Evolutionary conservation across 2,797 vertebrate genomes (phyloP).

Genomic region (Anabas testudineus): DNA sequence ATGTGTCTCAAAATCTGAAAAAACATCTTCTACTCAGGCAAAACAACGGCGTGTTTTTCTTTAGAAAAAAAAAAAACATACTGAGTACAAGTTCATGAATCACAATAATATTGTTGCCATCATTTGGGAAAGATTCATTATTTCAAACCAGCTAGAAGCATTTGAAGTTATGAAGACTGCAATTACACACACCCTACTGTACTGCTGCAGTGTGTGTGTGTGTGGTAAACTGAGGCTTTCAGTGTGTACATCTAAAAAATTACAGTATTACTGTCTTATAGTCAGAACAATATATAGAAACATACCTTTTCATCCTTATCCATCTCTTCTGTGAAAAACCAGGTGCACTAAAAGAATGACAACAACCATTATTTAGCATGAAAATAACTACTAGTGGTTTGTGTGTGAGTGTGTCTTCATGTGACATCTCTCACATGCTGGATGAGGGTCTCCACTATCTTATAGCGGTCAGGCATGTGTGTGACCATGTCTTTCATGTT

Average conservation of each 20-base stretch:
- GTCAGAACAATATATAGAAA: background rate
- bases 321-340: slow-evolving; percentile 95
- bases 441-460: slow-evolving; percentile 97
- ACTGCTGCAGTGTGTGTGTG: too few relatives aligned
- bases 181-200: too few relatives aligned
- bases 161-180: too few relatives aligned
- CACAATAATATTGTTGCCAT: too few relatives aligned
- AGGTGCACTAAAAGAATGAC: slow-evolving; percentile 83
- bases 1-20: too few relatives aligned
- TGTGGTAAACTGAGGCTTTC: background rate
- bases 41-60: too few relatives aligned
- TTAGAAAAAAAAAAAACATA: too few relatives aligned
- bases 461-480: slow-evolving; percentile 99
- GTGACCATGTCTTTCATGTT: slow-evolving; percentile 99
- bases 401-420: background rate
- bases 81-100: too few relatives aligned
- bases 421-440: slow-evolving; percentile 88
- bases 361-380: slow-evolving; percentile 28
- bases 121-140: too few relatives aligned
- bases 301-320: slow-evolving; percentile 95
- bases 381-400: background rate
- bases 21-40: too few relatives aligned
- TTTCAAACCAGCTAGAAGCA: too few relatives aligned
- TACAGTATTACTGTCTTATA: background rate
- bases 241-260: background rate